Evolutionary conservation across 2,888 invertebrate species (phyloP).

Genomic region (Tachina grossa): DNA sequence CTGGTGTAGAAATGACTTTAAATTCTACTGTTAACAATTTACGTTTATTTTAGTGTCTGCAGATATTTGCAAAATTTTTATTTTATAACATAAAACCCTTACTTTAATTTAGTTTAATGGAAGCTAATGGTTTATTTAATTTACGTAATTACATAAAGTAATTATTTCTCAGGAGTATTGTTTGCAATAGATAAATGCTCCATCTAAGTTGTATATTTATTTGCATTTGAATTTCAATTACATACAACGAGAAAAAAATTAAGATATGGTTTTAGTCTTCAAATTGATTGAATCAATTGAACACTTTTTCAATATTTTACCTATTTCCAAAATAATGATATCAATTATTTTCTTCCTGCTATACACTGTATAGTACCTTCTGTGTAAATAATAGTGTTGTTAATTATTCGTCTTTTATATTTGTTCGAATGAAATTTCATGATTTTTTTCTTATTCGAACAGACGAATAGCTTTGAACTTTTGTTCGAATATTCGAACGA

Average conservation of each 20-base stretch:
- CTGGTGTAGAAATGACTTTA: background rate
- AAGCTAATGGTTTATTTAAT: constrained; percentile 21
- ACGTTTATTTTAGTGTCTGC: constrained; percentile 16
- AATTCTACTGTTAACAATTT: background rate
- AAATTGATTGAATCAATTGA: no score
- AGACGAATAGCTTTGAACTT: no score
- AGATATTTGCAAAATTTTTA: background rate
- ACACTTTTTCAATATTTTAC: no score
- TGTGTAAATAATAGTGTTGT: no score
- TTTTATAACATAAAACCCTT: constrained; percentile 1
- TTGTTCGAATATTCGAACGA: no score
- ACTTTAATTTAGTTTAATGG: constrained; percentile 25
- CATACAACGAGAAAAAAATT: no score
- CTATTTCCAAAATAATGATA: no score
- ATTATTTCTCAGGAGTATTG: constrained; percentile 1
- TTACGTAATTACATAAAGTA: constrained; percentile 49
- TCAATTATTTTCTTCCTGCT: background rate
- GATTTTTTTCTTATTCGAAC: no score
- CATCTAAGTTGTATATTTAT: background rate
- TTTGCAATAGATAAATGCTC: background rate
- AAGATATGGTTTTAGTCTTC: no score
- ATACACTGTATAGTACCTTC: background rate
- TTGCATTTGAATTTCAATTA: background rate
- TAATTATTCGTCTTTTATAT: no score
- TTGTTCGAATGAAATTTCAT: no score